Percentiles rank a stretch among this genome's conserved stretches.
phyloP scores from a whole-genome alignment of 1,140 invertebrate genomes.

The Papilio polytes region DNA sequence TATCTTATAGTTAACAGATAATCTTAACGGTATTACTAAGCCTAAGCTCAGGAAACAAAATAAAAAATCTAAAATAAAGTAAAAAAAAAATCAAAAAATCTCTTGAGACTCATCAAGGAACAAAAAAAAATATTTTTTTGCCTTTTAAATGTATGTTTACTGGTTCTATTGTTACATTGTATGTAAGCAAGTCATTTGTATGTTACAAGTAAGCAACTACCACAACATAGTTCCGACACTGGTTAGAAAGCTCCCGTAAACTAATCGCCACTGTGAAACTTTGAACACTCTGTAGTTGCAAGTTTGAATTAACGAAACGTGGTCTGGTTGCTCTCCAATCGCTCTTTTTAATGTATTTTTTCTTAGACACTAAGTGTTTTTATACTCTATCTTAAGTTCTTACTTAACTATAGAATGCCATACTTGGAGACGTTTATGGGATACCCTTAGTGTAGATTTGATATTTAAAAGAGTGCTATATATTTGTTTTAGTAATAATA shows the following conservation, averaged over 20 bases:
- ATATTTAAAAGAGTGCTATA: too few species aligned
- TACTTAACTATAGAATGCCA: too few species aligned
- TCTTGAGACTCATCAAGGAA: too few species aligned
- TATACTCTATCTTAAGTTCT: neutral
- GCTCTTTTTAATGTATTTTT: conserved; percentile 19
- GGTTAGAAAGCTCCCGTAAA: conserved; percentile 40
- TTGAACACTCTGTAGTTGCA: conserved; percentile 42
- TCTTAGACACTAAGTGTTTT: neutral
- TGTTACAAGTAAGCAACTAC: conserved; percentile 29
- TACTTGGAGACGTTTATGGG: too few species aligned
- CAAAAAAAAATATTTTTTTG: neutral
- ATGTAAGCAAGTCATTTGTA: neutral
- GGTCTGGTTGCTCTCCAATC: conserved; percentile 23
- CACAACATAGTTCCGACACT: conserved; percentile 40
- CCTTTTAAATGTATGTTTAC: neutral
- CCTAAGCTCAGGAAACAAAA: too few species aligned
- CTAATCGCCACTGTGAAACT: conserved; percentile 47
- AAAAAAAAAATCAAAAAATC: neutral
- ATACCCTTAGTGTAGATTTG: too few species aligned
- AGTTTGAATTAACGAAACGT: conserved; percentile 46
- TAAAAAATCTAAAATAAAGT: neutral
- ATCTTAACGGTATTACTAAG: too few species aligned
- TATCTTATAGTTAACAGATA: too few species aligned
- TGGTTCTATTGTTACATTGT: neutral
- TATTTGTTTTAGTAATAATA: too few species aligned